phyloP scores from a whole-genome alignment of 2,797 vertebrate genomes.

The Sphenodon punctatus region DNA sequence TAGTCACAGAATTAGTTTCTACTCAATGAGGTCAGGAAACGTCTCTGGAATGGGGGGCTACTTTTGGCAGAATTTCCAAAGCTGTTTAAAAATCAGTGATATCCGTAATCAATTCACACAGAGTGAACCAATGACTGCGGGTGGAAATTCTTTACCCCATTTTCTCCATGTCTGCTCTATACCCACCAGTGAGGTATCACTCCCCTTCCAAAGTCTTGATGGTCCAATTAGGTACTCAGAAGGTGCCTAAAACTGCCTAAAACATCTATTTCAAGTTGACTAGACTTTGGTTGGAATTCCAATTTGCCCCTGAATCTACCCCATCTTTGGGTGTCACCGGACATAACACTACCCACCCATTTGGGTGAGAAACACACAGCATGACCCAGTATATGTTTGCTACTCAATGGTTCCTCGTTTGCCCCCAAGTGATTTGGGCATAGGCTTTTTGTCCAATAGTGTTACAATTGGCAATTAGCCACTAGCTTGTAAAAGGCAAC shows the following conservation, averaged over 20 bases:
- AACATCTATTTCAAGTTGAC: neutral
- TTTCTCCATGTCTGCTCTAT: neutral
- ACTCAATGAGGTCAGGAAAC: neutral
- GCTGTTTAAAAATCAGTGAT: constrained; percentile 11
- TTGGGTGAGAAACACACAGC: too few relatives aligned
- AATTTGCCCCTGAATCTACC: too few relatives aligned
- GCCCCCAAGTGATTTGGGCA: too few relatives aligned
- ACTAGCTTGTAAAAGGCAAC: too few relatives aligned
- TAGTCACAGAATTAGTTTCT: neutral
- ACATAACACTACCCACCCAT: too few relatives aligned
- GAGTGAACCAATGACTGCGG: constrained; percentile 4
- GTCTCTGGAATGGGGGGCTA: neutral
- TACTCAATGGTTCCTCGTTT: too few relatives aligned
- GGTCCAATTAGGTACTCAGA: neutral
- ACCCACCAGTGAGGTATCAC: neutral
- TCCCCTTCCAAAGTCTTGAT: constrained; percentile 7
- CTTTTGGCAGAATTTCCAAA: neutral
- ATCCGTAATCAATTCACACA: neutral
- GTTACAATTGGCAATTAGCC: too few relatives aligned
- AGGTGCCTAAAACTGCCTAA: neutral
- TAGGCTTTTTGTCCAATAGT: too few relatives aligned
- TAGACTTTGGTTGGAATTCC: too few relatives aligned
- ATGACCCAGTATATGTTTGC: too few relatives aligned
- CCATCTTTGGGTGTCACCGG: too few relatives aligned
- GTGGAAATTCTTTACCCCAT: constrained; percentile 4